Evolutionary conservation across 2,888 invertebrate genomes (phyloP), one percentile per base, ranked within the genome.

Genomic region (Ochropacha duplaris): DNA sequence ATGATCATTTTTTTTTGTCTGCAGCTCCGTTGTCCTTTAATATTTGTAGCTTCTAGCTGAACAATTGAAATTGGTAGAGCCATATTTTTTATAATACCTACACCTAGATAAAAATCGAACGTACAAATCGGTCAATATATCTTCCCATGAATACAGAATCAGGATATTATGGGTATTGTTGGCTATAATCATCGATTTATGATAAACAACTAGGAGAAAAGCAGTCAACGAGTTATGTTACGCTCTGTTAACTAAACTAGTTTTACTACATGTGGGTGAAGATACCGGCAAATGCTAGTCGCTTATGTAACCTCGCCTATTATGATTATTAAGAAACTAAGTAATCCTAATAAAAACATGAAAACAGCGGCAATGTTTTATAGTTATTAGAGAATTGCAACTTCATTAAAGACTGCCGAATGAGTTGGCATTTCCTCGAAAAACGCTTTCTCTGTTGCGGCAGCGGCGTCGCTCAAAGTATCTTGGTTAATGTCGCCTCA

Each of bases 401-500:
- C 55, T 60, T 58, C 2, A 24, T 24, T 50, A 52, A 49, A 44
- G 31, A 51, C 55, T 52, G 51, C 49, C 51, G 44, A 58, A 58
- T 55, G 44, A 31, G 74, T 74, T 74, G 72, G 82, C 78, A 44
- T 80, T 87, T 87, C 86, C 79, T 74, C 81, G 89, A 89, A 90
- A 81, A 79, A 76, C 74, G 88, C 90, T 90, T 90, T 90, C 90
- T 86, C 88, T 75, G 64, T 44, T 44, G 44, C 72, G 2, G 66
- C 78, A 73, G 79, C 83, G 78, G 79, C 77, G 69, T 69, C 64
- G 69, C 72, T 83, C 80, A 81, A 83, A 82, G 81, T 65, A 39
- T 58, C 69, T 75, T 72, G 75, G 65, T 76, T 79, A 76, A 78
- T 73, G 75, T 74, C 71, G 74, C 73, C 75, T 77, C 76, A 72